Evolutionary conservation across 2,113 vertebrate genomes (phyloP).

Genomic region (Toxostoma redivivum): DNA sequence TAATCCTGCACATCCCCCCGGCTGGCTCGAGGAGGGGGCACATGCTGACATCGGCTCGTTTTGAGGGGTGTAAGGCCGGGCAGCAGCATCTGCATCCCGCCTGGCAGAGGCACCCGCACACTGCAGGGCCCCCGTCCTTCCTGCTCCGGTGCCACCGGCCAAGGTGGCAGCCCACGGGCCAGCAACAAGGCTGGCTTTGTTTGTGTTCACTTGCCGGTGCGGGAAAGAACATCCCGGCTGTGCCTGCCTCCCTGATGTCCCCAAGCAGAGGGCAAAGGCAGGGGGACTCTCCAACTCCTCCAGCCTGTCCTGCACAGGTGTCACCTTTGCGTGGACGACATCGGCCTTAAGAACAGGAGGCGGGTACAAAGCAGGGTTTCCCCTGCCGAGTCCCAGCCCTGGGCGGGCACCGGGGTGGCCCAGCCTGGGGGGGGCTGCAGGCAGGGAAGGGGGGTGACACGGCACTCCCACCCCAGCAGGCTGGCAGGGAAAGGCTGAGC

Average conservation of each 20-base stretch:
- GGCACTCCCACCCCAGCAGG: not conserved
- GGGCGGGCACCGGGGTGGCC: not conserved
- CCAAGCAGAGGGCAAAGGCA: accelerated
- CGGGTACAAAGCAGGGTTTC: not conserved
- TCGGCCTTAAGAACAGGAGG: not conserved
- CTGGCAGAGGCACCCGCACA: accelerated
- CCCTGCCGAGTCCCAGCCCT: not conserved
- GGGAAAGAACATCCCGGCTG: not conserved
- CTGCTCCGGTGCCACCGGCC: not conserved
- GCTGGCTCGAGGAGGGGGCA: not conserved
- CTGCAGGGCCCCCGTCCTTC: not conserved
- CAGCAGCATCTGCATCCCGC: not conserved
- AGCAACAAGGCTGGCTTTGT: slow-evolving; percentile 46
- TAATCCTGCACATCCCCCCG: not conserved
- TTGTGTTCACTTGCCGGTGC: not conserved
- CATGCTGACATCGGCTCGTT: not conserved
- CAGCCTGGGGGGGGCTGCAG: not conserved
- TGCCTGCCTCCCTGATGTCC: not conserved
- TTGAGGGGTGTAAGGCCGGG: not conserved
- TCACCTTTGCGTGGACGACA: accelerated
- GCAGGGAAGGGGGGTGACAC: not conserved
- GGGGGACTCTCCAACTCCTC: not conserved
- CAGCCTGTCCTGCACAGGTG: not conserved
- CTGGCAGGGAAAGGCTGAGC: slow-evolving; percentile 37
- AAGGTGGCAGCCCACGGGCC: not conserved